These are phyloP conservation scores for Sebastes itinus DNA, from an alignment of 2,797 vertebrate genomes.

Conservation along the genomic window DNA sequence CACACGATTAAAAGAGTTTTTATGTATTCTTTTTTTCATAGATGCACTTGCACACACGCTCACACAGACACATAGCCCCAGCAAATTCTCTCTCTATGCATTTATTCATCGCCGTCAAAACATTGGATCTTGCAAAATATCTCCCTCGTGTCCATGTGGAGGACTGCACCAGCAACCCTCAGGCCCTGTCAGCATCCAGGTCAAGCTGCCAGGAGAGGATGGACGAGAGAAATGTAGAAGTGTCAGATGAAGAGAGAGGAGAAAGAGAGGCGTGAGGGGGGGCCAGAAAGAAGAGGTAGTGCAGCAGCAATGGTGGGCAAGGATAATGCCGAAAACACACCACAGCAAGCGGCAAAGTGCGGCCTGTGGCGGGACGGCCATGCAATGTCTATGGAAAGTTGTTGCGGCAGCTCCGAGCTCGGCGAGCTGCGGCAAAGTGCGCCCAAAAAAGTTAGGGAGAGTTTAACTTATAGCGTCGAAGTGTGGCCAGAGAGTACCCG, in stretches of 20 bases:
- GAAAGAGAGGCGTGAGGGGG: neutral
- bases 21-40: neutral
- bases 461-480: too few species aligned
- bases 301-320: neutral
- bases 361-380: too few species aligned
- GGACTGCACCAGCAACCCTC: conserved; percentile 8
- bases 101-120: conserved; percentile 31
- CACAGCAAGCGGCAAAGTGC: too few species aligned
- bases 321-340: neutral
- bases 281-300: neutral
- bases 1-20: neutral
- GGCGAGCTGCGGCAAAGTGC: too few species aligned
- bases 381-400: neutral
- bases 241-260: neutral
- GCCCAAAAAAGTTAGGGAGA: too few species aligned
- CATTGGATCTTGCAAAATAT: conserved; percentile 1
- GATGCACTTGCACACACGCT: neutral
- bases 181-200: conserved; percentile 21
- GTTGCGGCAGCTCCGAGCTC: neutral
- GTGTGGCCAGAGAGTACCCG: too few species aligned
- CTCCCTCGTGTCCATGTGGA: neutral
- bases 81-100: conserved; percentile 2
- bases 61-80: neutral
- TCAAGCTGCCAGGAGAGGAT: neutral
- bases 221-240: neutral